Percentiles rank a stretch among this genome's conserved stretches.
phyloP scores from a whole-genome alignment of 1,140 invertebrate species.

The Monomorium pharaonis region DNA sequence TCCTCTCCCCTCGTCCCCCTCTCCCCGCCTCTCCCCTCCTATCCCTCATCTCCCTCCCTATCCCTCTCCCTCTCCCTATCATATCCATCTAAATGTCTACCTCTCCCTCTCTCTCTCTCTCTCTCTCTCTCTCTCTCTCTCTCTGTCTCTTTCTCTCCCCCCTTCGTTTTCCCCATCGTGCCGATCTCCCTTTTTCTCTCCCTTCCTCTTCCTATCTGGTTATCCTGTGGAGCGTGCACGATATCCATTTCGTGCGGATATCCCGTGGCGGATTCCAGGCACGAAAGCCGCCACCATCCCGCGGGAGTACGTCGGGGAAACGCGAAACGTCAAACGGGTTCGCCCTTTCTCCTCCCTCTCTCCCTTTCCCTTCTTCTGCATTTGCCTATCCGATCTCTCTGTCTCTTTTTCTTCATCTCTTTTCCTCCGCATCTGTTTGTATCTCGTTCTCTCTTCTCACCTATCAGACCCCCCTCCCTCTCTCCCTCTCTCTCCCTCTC shows the following conservation, averaged over 20 bases:
- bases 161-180: not conserved
- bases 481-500: no score
- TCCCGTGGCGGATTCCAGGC: conserved; percentile 76
- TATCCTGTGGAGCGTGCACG: conserved; percentile 69
- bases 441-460: not conserved
- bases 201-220: conserved; percentile 54
- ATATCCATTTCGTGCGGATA: conserved; percentile 79
- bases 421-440: conserved; percentile 31
- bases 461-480: no score
- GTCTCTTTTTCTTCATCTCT: not conserved
- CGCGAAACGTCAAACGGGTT: conserved; percentile 79
- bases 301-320: conserved; percentile 77
- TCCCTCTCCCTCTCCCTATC: no score
- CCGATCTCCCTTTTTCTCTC: conserved; percentile 1
- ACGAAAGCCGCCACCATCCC: conserved; percentile 77
- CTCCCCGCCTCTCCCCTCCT: no score
- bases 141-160: conserved; percentile 22
- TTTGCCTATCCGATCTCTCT: conserved; percentile 12
- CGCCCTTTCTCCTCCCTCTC: conserved; percentile 3
- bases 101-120: no score
- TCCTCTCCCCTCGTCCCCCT: no score
- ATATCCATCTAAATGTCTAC: no score
- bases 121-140: not conserved
- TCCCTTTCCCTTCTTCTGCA: conserved; percentile 40
- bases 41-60: no score